Conservation (phyloP, 2,888 invertebrate genomes). For the Aelia acuminata region DNA sequence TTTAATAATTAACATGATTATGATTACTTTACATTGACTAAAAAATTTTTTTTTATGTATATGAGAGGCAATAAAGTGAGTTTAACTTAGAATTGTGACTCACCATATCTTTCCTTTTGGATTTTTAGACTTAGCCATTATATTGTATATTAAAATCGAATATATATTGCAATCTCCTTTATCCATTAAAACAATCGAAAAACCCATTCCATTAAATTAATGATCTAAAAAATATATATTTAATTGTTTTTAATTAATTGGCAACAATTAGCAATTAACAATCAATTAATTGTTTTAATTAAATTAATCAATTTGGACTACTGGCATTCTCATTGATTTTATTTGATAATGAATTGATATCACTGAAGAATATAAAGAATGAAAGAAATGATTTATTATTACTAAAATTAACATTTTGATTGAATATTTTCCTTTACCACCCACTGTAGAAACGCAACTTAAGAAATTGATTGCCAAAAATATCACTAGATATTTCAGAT, state of each 20-base stretch:
- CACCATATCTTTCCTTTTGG: background rate
- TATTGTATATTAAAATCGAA: background rate
- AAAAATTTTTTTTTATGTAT: background rate
- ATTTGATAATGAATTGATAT: no score
- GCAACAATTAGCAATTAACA: no score
- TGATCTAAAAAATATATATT: background rate
- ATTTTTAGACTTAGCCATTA: background rate
- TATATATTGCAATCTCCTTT: background rate
- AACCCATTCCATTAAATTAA: background rate
- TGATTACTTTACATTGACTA: background rate
- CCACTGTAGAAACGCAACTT: background rate
- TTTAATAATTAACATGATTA: background rate
- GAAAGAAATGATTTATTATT: background rate
- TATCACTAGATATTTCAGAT: slow-evolving; percentile 9
- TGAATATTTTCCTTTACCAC: background rate
- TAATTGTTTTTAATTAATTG: background rate
- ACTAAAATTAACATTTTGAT: background rate
- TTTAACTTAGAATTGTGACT: background rate
- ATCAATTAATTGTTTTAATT: no score
- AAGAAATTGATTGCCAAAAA: background rate
- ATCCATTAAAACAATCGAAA: background rate
- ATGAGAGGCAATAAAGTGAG: background rate
- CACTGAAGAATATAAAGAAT: background rate
- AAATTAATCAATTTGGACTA: background rate
- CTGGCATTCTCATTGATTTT: background rate